Conservation (phyloP, 2,888 invertebrate genomes). For the Pasiphila rectangulata region DNA sequence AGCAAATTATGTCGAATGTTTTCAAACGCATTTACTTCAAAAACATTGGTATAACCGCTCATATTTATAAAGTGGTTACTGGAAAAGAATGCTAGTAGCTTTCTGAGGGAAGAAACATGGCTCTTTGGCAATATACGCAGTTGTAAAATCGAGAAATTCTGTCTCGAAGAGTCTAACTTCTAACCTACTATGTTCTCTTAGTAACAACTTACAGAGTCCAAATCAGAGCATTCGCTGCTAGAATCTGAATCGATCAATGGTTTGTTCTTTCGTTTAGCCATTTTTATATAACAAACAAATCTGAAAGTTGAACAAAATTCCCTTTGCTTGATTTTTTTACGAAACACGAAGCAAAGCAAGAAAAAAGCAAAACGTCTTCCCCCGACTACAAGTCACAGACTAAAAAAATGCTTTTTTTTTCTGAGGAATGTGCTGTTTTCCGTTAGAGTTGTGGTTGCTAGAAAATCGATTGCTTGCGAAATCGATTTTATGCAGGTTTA, state of each 20-base stretch:
- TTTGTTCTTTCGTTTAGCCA: slow-evolving; percentile 93
- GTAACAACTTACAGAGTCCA: slow-evolving; percentile 87
- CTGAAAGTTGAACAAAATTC: slow-evolving; percentile 41
- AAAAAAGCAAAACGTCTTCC: slow-evolving; percentile 18
- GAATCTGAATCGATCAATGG: slow-evolving; percentile 91
- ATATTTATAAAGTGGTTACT: slow-evolving; percentile 3
- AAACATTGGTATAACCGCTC: neutral
- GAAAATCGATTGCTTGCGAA: neutral
- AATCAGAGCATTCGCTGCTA: slow-evolving; percentile 90
- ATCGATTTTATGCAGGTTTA: no score
- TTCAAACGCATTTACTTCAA: slow-evolving; percentile 9
- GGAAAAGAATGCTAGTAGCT: slow-evolving; percentile 3
- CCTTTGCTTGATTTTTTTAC: slow-evolving; percentile 39
- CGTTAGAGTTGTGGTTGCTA: neutral
- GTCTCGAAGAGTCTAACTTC: slow-evolving; percentile 47
- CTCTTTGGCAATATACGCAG: slow-evolving; percentile 69
- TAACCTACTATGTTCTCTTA: slow-evolving; percentile 44
- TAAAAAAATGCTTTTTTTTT: slow-evolving; percentile 14
- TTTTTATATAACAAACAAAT: slow-evolving; percentile 54
- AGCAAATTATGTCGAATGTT: slow-evolving; percentile 33
- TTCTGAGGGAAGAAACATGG: slow-evolving; percentile 54
- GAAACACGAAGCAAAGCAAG: slow-evolving; percentile 14
- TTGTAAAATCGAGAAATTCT: slow-evolving; percentile 64
- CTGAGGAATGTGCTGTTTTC: neutral
- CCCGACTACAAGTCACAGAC: slow-evolving; percentile 32